Evolutionary conservation across 1,140 invertebrate species (phyloP).

Genomic region (Arctopsyche grandis): DNA sequence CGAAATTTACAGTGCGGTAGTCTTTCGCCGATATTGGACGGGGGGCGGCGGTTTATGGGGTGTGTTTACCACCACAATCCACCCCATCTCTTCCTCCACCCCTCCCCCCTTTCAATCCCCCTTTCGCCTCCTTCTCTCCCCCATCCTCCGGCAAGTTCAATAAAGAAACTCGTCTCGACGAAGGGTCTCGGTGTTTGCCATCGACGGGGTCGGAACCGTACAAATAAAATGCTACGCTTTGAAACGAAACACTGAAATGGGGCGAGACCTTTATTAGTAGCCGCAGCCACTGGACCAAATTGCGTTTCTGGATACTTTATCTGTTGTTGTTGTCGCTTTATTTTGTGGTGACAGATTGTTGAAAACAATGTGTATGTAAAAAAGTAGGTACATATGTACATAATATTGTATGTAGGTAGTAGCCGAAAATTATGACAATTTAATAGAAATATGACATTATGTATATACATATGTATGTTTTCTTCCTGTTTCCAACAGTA

Average conservation of each 20-base stretch:
- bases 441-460: too few species aligned
- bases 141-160: background rate
- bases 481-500: too few species aligned
- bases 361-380: background rate
- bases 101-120: background rate
- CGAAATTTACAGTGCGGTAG: background rate
- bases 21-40: background rate
- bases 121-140: background rate
- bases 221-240: conserved; percentile 14
- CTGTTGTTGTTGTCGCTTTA: too few species aligned
- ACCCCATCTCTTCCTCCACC: background rate
- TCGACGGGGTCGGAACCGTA: background rate
- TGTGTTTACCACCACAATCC: background rate
- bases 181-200: conserved; percentile 27
- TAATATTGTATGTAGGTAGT: too few species aligned
- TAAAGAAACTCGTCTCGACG: conserved; percentile 30
- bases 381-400: background rate
- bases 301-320: too few species aligned
- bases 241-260: background rate
- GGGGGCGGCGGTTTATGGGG: background rate
- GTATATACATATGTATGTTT: too few species aligned
- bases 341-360: background rate
- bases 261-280: background rate
- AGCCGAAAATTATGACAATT: too few species aligned
- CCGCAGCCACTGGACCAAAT: too few species aligned